phyloP scores from a whole-genome alignment of 2,113 vertebrate species.

The Trachemys scripta region DNA sequence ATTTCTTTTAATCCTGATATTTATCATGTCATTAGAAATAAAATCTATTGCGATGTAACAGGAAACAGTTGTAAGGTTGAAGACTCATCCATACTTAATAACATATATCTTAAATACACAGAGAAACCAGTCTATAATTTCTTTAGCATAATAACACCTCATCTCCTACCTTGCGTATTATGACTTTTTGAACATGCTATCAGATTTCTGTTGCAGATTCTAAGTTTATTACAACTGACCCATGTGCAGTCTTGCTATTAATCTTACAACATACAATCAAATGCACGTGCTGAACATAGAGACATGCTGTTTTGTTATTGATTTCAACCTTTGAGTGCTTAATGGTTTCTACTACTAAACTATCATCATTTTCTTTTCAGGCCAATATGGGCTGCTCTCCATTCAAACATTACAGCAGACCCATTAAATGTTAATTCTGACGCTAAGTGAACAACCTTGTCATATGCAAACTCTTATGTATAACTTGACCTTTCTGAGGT shows the following conservation, averaged over 20 bases:
- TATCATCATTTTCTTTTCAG: constrained; percentile 43
- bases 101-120: constrained; percentile 33
- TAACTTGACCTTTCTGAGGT: neutral
- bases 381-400: neutral
- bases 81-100: constrained; percentile 59
- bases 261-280: constrained; percentile 28
- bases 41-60: constrained; percentile 36
- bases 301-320: constrained; percentile 18
- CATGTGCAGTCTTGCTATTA: constrained; percentile 11
- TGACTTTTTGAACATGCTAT: constrained; percentile 40
- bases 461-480: neutral
- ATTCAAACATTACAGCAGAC: constrained; percentile 48
- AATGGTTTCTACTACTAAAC: constrained; percentile 45
- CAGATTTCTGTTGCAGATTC: constrained; percentile 44
- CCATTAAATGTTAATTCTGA: constrained; percentile 31
- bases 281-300: constrained; percentile 41
- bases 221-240: constrained; percentile 49
- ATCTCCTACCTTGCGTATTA: constrained; percentile 32
- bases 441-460: constrained; percentile 30
- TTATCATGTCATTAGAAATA: constrained; percentile 67
- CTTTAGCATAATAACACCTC: constrained; percentile 31
- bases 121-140: constrained; percentile 42
- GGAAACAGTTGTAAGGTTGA: constrained; percentile 57
- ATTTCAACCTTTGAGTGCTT: constrained; percentile 50
- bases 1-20: constrained; percentile 59